Percentiles rank a stretch among this genome's conserved stretches.
Evolutionary conservation across 2,888 invertebrate genomes (phyloP).

Genomic region (Heliothis peltigera): DNA sequence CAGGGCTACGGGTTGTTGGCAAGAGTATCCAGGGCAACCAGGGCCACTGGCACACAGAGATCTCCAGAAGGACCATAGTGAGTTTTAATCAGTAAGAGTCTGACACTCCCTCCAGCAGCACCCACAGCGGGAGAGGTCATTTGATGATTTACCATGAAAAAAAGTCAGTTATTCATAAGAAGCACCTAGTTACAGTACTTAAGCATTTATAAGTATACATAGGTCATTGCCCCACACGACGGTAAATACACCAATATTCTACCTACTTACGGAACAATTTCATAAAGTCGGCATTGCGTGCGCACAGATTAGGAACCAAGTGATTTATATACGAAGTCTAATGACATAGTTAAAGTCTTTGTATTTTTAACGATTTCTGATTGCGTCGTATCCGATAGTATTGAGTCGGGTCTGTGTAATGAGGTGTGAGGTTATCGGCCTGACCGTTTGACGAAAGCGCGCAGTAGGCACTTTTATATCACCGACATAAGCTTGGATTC

Average conservation of each 20-base stretch:
- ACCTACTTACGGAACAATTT: constrained; percentile 77
- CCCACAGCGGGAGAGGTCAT: too few relatives aligned
- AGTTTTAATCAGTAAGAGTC: too few relatives aligned
- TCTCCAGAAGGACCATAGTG: too few relatives aligned
- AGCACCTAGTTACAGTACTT: too few relatives aligned
- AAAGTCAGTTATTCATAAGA: too few relatives aligned
- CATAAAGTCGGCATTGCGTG: constrained; percentile 68
- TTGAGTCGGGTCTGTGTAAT: constrained; percentile 56
- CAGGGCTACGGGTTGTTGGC: too few relatives aligned
- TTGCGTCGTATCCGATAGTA: constrained; percentile 58
- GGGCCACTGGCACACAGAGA: too few relatives aligned
- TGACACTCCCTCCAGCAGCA: too few relatives aligned
- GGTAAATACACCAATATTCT: background rate
- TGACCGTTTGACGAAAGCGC: constrained; percentile 33
- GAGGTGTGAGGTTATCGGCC: constrained; percentile 53
- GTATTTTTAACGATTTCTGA: constrained; percentile 69
- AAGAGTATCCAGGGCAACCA: too few relatives aligned
- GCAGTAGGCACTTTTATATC: constrained; percentile 38
- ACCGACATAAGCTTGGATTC: constrained; percentile 42
- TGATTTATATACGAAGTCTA: constrained; percentile 76
- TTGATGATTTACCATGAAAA: too few relatives aligned
- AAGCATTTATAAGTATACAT: background rate
- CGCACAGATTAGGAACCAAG: constrained; percentile 56
- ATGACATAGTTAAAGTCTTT: constrained; percentile 74
- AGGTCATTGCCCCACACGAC: background rate